phyloP scores from a whole-genome alignment of 2,888 invertebrate genomes.

The Lottia scabra region DNA sequence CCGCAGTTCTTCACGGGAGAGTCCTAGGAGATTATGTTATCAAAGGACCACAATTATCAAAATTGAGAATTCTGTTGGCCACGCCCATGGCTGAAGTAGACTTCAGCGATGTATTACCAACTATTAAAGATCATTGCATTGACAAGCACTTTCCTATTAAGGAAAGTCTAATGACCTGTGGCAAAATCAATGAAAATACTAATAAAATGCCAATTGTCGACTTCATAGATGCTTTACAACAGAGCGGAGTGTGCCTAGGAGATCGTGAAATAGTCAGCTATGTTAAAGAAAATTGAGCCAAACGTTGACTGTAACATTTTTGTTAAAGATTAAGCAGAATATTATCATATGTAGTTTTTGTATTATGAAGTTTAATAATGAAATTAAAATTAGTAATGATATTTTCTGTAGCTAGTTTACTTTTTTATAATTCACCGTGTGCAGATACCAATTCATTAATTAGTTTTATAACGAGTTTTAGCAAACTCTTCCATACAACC shows the following conservation, averaged over 20 bases:
- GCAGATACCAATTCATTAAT: no score
- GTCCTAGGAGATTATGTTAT: constrained; percentile 40
- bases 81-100: constrained; percentile 12
- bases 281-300: neutral
- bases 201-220: constrained; percentile 13
- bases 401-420: no score
- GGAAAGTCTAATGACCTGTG: constrained; percentile 11
- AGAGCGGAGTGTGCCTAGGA: neutral
- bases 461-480: no score
- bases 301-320: neutral
- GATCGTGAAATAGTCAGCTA: neutral
- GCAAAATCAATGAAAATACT: constrained; percentile 9
- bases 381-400: no score
- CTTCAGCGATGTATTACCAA: constrained; percentile 6
- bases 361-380: no score
- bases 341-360: no score
- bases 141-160: constrained; percentile 13
- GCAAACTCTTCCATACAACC: no score
- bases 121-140: constrained; percentile 15
- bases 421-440: no score
- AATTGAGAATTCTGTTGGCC: constrained; percentile 12
- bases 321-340: neutral
- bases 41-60: constrained; percentile 13
- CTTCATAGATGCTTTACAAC: constrained; percentile 9
- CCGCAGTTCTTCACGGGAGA: constrained; percentile 32